Evolutionary conservation across 2,888 invertebrate genomes (phyloP), one percentile per base, ranked within the genome.

Genomic region (Leptodirus hochenwartii): DNA sequence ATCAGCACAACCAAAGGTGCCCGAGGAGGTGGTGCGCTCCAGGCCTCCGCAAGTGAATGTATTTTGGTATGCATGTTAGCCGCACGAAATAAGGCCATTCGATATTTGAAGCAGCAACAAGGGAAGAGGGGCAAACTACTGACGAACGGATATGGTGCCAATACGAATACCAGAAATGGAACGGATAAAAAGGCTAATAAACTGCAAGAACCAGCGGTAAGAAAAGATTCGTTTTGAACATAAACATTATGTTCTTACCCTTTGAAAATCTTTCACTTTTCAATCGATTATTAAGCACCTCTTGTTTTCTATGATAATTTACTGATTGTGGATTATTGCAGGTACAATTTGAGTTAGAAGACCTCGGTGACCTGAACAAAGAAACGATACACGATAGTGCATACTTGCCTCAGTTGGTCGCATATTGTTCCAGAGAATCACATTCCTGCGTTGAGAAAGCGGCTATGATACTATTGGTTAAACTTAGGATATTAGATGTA

Each of bases 1-100:
- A 57, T 62, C 8, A 47, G 51, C 9, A 55, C 53, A 11, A 41
- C 51, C 12, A 62, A 65, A 36, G 56, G 58, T 22, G 67, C 71
- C 26, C 59, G 53, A 34, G 80, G 81, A 3, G 84, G 84, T 5
- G 85, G 84, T 4, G 80, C 80, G 1, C 69, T 84, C 22, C 79
- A 81, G 25, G 75, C 78, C 1, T 81, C 82, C 1, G 82, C 84
- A 3, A 81, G 81, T 28, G 85, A 85, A 47, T 80, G 80, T 47
- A 71, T 81, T 6, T 55, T 85, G 4, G 78, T 82, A 5, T 66
- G 71, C 15, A 66, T 84, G 61, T 54, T 84, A 12, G 78, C 81
- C 1, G 82, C 82, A 1, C 59, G 82, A 25, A 66, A 68, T 6
- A 66, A 72, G 37, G 71, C 73, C n/a, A 74, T 80, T 27, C 62